Base-by-base conservation (phyloP, 2,888 invertebrate genomes). In the Lycophotia porphyrea region DNA sequence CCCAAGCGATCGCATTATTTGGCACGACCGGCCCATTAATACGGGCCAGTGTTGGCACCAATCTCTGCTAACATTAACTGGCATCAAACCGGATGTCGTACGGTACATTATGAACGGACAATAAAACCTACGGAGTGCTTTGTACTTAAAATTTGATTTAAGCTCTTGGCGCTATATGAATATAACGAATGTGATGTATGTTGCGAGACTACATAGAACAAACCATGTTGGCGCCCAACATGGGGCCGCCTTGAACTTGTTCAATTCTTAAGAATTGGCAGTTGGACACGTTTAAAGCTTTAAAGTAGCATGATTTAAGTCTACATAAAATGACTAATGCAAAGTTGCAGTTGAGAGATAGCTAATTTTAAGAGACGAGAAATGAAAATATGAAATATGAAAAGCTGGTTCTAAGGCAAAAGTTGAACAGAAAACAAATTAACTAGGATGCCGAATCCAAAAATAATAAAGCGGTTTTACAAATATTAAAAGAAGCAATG, bases 21-120 rank as follows among this genome's bases (percentile, higher is more conserved):
- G 96, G 96, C 96, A 96, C 93, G 88, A 87, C 85, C 82, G 82
- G 79, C 88, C 92, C 93, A 95, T 95, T 95, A 95, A 87, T 92
- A 93, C 91, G 90, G 91, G 88, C 84, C 88, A 87, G 88, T 90
- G 92, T 94, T 96, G 96, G 95, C 95, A 95, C 90, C 91, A 87
- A 87, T 91, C 93, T 91, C 87, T 78, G 90, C 91, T 90, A 90
- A 93, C 95, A 94, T 95, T 95, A 95, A 94, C 94, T 93, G 93
- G 89, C 95, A 93, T 94, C 94, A 92, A 93, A 94, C 93, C 95
- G 94, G 95, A 95, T 94, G 95, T 95, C 94, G 92, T 94, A 93
- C 90, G 91, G 91, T 91, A 92, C 93, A 93, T 95, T 95, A 95
- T 94, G 94, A 95, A 95, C 92, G 91, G 89, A 95, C 93, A 95